phyloP scores from a whole-genome alignment of 2,113 vertebrate genomes.

The Taxidea taxus region DNA sequence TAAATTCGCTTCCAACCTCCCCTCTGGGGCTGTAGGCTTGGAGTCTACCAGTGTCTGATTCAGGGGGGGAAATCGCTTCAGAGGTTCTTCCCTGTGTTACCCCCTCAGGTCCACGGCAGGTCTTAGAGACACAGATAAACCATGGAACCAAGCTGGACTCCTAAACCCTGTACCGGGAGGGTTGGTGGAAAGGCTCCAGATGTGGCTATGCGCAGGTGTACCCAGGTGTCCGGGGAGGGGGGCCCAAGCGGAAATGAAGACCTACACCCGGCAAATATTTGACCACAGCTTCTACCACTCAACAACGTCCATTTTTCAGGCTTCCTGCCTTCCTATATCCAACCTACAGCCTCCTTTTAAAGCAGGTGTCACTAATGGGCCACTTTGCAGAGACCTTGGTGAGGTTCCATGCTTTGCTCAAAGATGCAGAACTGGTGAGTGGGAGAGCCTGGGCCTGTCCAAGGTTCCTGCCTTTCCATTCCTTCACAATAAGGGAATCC shows the following conservation, averaged over 20 bases:
- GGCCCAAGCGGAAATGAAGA: no score
- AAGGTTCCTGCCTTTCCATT: not conserved
- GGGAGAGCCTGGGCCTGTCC: not conserved
- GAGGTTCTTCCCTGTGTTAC: not conserved
- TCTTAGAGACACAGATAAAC: not conserved
- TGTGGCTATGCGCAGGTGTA: not conserved
- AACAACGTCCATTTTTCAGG: not conserved
- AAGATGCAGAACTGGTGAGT: not conserved
- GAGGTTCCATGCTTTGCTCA: not conserved
- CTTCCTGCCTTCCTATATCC: not conserved
- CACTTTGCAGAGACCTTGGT: not conserved
- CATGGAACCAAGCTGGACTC: not conserved
- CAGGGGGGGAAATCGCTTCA: not conserved
- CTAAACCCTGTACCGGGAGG: not conserved
- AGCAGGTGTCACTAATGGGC: not conserved
- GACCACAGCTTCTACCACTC: accelerated
- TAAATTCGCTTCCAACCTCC: not conserved
- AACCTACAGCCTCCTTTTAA: not conserved
- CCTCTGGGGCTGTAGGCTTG: not conserved
- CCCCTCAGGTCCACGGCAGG: not conserved
- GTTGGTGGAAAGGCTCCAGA: not conserved
- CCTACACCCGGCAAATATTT: accelerated
- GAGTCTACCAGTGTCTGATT: not conserved
- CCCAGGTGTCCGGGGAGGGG: accelerated
- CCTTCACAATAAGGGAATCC: accelerated